A percentile compares a stretch with the other conserved stretches of the same genome.
These are phyloP conservation scores for Sapajus apella DNA, from an alignment of 2,113 vertebrate species.

Conservation along the genomic window DNA sequence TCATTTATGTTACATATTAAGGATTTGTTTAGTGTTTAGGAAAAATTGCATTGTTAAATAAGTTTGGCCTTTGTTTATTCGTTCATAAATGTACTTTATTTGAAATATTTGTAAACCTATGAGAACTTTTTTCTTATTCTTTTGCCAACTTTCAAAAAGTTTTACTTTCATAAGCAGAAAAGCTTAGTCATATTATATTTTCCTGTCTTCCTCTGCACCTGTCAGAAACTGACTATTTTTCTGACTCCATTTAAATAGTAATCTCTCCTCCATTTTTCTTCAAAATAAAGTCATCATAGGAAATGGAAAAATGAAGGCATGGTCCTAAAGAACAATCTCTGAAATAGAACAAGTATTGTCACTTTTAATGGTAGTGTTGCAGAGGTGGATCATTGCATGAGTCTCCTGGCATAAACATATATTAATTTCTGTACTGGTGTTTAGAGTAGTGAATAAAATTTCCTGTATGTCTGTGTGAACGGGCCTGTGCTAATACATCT, in stretches of 20 bases:
- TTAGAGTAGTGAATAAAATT: neutral
- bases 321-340: neutral
- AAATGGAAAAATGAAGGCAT: neutral
- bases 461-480: neutral
- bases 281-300: neutral
- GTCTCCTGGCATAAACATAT: neutral
- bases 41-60: neutral
- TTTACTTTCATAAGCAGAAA: neutral
- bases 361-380: neutral
- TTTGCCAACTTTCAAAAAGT: neutral
- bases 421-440: neutral
- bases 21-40: neutral
- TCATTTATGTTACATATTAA: neutral
- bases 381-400: neutral
- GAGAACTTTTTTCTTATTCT: neutral
- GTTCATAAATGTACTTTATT: neutral
- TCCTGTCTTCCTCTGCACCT: fast-evolving
- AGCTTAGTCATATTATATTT: neutral
- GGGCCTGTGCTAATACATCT: neutral
- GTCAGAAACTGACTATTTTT: neutral
- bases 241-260: neutral
- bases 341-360: neutral
- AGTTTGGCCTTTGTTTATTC: neutral
- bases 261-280: neutral
- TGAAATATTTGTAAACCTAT: neutral